Percentiles rank a stretch among this genome's conserved stretches.
Evolutionary conservation across 2,113 vertebrate genomes (phyloP).

Genomic region (Otis tarda): DNA sequence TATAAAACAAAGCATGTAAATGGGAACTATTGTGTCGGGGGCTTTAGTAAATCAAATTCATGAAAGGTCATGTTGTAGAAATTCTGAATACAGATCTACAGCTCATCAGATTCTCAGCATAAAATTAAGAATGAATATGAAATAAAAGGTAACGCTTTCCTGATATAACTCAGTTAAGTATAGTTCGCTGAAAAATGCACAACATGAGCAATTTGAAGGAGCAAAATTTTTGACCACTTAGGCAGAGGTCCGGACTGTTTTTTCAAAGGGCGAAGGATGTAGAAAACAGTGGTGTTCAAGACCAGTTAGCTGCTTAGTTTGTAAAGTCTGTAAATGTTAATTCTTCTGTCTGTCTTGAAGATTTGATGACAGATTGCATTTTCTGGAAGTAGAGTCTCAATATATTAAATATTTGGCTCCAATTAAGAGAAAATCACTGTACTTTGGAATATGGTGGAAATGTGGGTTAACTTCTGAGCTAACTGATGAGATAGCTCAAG

Average conservation of each 20-base stretch:
- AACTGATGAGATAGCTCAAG: not conserved
- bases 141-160: not conserved
- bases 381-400: not conserved
- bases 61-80: slow-evolving; percentile 61
- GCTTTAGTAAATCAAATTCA: slow-evolving; percentile 59
- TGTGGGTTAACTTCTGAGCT: not conserved
- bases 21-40: slow-evolving; percentile 25
- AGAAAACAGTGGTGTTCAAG: not conserved
- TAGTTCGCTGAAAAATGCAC: not conserved
- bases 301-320: not conserved
- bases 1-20: slow-evolving; percentile 51
- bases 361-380: not conserved
- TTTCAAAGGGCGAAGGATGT: not conserved
- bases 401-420: not conserved
- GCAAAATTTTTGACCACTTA: not conserved
- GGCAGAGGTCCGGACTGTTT: not conserved
- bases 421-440: not conserved
- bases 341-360: not conserved
- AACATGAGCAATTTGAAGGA: not conserved
- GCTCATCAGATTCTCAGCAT: not conserved
- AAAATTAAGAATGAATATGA: slow-evolving; percentile 1
- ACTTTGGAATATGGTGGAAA: not conserved
- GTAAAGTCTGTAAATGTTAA: too few species aligned
- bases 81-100: slow-evolving; percentile 30
- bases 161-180: not conserved